These are phyloP conservation scores for Mormyrus iriodes DNA, from an alignment of 2,113 vertebrate genomes.

Conservation along the genomic window DNA sequence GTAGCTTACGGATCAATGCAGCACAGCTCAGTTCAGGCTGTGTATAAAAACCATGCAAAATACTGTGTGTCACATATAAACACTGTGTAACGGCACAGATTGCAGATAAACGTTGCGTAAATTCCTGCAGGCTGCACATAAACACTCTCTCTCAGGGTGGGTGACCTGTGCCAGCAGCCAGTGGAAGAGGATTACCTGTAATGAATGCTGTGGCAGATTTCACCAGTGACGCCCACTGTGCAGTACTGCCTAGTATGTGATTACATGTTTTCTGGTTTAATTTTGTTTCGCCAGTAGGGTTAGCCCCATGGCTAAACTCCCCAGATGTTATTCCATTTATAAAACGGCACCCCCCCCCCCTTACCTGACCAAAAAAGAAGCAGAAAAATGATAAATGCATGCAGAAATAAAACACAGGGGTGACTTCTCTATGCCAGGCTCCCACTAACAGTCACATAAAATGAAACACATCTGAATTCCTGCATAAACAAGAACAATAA, in stretches of 20 bases:
- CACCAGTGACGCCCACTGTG: not conserved
- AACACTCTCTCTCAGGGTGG: not conserved
- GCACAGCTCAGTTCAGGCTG: not conserved
- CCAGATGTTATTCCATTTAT: not conserved
- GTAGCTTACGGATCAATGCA: not conserved
- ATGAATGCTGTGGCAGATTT: not conserved
- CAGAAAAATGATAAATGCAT: conserved; percentile 3
- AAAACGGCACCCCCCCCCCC: not conserved
- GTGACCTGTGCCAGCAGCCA: not conserved
- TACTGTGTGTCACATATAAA: not conserved
- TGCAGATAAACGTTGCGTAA: not conserved
- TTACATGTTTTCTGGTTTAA: not conserved
- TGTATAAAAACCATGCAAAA: not conserved
- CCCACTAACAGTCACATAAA: conserved; percentile 22
- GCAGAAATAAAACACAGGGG: not conserved
- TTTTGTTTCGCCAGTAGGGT: not conserved
- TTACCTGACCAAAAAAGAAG: not conserved
- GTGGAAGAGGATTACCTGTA: no score
- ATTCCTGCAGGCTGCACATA: not conserved
- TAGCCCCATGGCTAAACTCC: not conserved
- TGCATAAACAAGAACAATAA: conserved; percentile 22
- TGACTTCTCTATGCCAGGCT: not conserved
- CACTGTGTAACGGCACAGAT: not conserved
- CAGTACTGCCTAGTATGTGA: not conserved
- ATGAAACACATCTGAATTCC: conserved; percentile 28